A percentile compares a stretch with the other conserved stretches of the same genome.
phyloP scores from a whole-genome alignment of 1,140 invertebrate genomes.

The Notospermus geniculatus region DNA sequence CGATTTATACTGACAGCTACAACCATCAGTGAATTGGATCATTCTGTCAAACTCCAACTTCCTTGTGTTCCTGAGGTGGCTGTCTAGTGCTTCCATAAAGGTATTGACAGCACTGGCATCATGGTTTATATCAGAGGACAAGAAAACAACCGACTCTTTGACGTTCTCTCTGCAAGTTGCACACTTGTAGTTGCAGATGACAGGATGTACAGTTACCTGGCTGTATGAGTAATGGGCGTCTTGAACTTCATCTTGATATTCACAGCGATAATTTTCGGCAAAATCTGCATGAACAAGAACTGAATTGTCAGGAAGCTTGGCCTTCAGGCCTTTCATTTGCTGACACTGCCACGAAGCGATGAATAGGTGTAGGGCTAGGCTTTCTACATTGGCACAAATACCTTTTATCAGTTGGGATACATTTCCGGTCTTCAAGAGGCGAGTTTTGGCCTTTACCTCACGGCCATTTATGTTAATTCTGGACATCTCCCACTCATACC shows the following conservation, averaged over 20 bases:
- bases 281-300: constrained; percentile 17
- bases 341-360: constrained; percentile 15
- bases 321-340: constrained; percentile 17
- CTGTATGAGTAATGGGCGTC: constrained; percentile 19
- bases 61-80: background rate
- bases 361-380: constrained; percentile 14
- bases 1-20: constrained; percentile 26
- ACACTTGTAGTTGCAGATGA: constrained; percentile 23
- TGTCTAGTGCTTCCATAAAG: constrained; percentile 17
- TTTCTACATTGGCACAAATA: constrained; percentile 9
- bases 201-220: constrained; percentile 23
- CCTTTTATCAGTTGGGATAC: constrained; percentile 10
- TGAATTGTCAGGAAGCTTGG: background rate
- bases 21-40: constrained; percentile 28
- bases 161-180: constrained; percentile 16
- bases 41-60: constrained; percentile 8
- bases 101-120: constrained; percentile 18
- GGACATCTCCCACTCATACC: constrained; percentile 19
- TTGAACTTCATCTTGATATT: constrained; percentile 23
- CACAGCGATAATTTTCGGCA: constrained; percentile 22
- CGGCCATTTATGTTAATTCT: constrained; percentile 15
- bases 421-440: constrained; percentile 13
- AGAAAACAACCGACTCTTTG: constrained; percentile 23
- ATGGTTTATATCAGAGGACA: constrained; percentile 26
- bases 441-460: constrained; percentile 8